phyloP scores from a whole-genome alignment of 2,797 vertebrate genomes.

The Chanos chanos region DNA sequence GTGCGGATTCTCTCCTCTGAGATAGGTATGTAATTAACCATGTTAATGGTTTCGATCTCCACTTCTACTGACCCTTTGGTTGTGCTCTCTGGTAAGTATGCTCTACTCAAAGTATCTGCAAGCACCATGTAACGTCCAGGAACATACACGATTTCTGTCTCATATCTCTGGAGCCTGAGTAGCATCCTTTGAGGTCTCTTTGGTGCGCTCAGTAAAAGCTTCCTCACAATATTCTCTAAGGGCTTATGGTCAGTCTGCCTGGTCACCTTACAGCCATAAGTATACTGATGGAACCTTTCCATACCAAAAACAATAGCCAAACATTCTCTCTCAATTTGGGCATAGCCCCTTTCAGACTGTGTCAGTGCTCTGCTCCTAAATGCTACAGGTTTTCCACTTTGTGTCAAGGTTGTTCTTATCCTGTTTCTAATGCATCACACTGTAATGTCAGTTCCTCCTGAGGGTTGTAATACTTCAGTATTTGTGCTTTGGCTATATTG shows the following conservation, averaged over 20 bases:
- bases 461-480: slow-evolving; percentile 26
- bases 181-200: slow-evolving; percentile 29
- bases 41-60: slow-evolving; percentile 29
- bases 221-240: neutral
- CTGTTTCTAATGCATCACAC: slow-evolving; percentile 23
- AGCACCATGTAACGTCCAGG: neutral
- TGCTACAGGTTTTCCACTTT: no score
- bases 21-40: slow-evolving; percentile 19
- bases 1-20: neutral
- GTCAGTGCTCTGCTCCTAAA: no score
- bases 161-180: slow-evolving; percentile 17
- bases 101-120: neutral
- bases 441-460: slow-evolving; percentile 13
- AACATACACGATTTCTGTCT: slow-evolving; percentile 11
- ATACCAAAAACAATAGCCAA: no score
- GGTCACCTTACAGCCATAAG: no score
- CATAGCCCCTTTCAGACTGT: no score
- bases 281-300: no score
- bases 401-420: no score
- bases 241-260: no score
- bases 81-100: neutral
- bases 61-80: slow-evolving; percentile 1
- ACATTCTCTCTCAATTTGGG: no score
- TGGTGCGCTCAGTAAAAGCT: slow-evolving; percentile 4
- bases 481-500: neutral